Evolutionary conservation across 2,113 vertebrate genomes (phyloP).

Genomic region (Melanerpes aurifrons): DNA sequence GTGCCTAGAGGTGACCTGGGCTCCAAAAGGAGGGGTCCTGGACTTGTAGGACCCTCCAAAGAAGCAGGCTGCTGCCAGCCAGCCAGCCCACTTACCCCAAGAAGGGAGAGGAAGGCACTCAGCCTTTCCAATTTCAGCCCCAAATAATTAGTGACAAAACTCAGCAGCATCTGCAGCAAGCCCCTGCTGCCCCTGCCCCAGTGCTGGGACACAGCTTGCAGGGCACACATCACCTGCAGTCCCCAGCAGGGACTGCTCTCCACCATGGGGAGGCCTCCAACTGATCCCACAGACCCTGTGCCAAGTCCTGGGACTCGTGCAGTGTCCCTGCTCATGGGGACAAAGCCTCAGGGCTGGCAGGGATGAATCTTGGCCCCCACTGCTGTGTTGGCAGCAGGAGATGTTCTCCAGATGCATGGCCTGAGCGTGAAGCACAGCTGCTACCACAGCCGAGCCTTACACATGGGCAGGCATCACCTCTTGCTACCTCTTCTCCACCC

Average conservation of each 20-base stretch:
- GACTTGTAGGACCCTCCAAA: background rate
- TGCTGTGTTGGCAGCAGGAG: no score
- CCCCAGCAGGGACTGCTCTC: background rate
- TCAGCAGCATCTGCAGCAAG: background rate
- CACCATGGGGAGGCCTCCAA: accelerated
- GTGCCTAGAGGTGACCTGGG: background rate
- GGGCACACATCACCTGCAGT: background rate
- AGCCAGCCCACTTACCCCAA: background rate
- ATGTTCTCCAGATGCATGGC: background rate
- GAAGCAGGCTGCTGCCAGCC: background rate
- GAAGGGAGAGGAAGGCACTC: accelerated
- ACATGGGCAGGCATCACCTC: accelerated
- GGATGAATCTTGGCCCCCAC: background rate
- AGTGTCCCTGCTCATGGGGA: background rate
- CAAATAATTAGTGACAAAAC: background rate
- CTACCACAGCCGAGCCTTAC: background rate
- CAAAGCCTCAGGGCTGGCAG: background rate
- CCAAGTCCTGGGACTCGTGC: background rate
- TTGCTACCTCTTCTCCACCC: background rate
- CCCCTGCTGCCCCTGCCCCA: background rate
- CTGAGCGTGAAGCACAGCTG: background rate
- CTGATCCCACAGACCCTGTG: background rate
- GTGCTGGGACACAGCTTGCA: background rate
- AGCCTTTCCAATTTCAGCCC: background rate
- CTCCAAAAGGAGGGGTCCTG: background rate